Conservation (phyloP, 2,113 vertebrate genomes). For the Syngnathus floridae region DNA sequence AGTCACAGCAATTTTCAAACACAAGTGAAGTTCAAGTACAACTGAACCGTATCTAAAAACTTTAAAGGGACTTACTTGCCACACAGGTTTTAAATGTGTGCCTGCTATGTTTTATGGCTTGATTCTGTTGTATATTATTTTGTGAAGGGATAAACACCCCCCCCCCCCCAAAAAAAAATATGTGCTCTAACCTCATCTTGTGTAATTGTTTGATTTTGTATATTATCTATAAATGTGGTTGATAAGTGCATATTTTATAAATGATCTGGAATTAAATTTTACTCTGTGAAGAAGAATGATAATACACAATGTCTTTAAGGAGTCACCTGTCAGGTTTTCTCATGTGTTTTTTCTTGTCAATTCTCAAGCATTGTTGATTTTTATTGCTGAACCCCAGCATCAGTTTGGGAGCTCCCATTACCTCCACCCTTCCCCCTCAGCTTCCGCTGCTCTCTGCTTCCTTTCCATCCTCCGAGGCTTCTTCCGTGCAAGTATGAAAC, state of each 20-base stretch:
- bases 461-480: constrained; percentile 12
- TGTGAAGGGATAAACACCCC: constrained; percentile 6
- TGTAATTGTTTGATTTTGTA: constrained; percentile 19
- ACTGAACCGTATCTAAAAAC: constrained; percentile 7
- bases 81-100: constrained; percentile 25
- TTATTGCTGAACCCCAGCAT: not conserved
- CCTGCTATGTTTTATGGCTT: constrained; percentile 26
- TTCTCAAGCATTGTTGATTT: not conserved
- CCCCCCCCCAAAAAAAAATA: not conserved
- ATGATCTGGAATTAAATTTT: constrained; percentile 7
- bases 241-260: constrained; percentile 12
- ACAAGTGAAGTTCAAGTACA: constrained; percentile 8
- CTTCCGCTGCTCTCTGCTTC: not conserved
- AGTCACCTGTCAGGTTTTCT: constrained; percentile 8
- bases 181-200: constrained; percentile 2
- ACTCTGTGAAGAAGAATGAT: constrained; percentile 29
- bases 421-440: not conserved
- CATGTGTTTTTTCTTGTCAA: constrained; percentile 22
- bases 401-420: not conserved
- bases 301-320: constrained; percentile 46
- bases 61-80: constrained; percentile 1
- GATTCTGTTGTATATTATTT: constrained; percentile 29
- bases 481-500: constrained; percentile 1
- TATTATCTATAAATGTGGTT: constrained; percentile 26
- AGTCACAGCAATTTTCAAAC: constrained; percentile 13